These are phyloP conservation scores for Xylota sylvarum DNA, from an alignment of 2,888 invertebrate genomes.

Conservation along the genomic window DNA sequence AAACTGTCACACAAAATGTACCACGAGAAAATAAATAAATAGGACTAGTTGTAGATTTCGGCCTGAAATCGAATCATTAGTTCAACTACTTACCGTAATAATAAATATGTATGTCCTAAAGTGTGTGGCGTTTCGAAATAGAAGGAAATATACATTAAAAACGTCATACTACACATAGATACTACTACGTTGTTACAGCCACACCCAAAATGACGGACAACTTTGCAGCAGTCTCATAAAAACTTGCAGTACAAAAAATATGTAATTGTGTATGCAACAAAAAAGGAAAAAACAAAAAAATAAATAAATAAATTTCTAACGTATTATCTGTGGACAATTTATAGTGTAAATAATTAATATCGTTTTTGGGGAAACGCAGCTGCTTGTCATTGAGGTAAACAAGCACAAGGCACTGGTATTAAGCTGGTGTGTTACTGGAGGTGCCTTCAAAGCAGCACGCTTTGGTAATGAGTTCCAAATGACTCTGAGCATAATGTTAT, in stretches of 20 bases:
- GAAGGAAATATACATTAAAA: conserved; percentile 17
- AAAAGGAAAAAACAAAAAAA: background rate
- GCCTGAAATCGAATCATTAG: conserved; percentile 50
- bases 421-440: conserved; percentile 41
- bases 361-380: conserved; percentile 43
- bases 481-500: conserved; percentile 30
- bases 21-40: conserved; percentile 4
- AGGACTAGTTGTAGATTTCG: conserved; percentile 5
- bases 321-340: conserved; percentile 60
- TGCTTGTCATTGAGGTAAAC: conserved; percentile 16
- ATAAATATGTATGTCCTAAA: conserved; percentile 17
- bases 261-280: background rate
- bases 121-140: conserved; percentile 33
- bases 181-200: background rate
- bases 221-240: conserved; percentile 18
- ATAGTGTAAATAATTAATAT: conserved; percentile 56
- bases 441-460: background rate
- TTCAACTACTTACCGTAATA: conserved; percentile 37
- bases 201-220: conserved; percentile 41
- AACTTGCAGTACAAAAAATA: conserved; percentile 24
- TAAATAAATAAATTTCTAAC: conserved; percentile 53
- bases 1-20: conserved; percentile 9
- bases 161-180: background rate
- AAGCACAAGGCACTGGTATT: conserved; percentile 10
- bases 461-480: conserved; percentile 44